Percentiles rank a stretch among this genome's conserved stretches.
Conservation (phyloP, 2,888 invertebrate genomes). For the Isotomurus palustris region DNA sequence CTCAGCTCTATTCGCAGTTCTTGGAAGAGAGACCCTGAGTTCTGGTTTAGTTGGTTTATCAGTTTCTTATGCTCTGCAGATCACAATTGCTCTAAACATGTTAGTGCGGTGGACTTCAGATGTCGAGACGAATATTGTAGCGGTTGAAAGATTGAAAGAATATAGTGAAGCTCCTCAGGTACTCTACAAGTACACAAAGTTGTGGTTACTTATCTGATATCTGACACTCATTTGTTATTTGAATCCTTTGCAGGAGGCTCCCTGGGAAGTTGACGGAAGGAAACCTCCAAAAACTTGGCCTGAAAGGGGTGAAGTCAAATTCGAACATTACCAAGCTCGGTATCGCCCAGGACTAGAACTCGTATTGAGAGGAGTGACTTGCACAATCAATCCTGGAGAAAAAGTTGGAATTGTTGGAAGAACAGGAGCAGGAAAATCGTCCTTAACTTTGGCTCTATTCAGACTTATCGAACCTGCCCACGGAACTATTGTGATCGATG, state of each 20-base stretch:
- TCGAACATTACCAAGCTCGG: slow-evolving; percentile 52
- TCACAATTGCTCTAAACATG: slow-evolving; percentile 52
- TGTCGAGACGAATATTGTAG: slow-evolving; percentile 56
- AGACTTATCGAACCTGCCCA: slow-evolving; percentile 80
- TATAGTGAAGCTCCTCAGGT: slow-evolving; percentile 75
- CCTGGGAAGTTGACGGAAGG: slow-evolving; percentile 45
- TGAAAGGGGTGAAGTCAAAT: slow-evolving; percentile 51
- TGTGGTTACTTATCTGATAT: not conserved
- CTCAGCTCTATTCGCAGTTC: slow-evolving; percentile 85
- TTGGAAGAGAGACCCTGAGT: slow-evolving; percentile 64
- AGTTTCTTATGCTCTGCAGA: slow-evolving; percentile 70
- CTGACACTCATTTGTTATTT: not conserved
- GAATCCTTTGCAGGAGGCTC: slow-evolving; percentile 47
- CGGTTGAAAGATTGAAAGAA: slow-evolving; percentile 56
- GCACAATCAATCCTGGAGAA: slow-evolving; percentile 51
- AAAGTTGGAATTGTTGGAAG: slow-evolving; percentile 80
- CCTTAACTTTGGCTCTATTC: slow-evolving; percentile 79
- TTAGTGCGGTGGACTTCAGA: slow-evolving; percentile 56
- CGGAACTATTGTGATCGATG: slow-evolving; percentile 79
- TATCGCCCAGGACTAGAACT: slow-evolving; percentile 54
- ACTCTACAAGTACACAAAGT: slow-evolving; percentile 18
- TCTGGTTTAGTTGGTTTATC: slow-evolving; percentile 83
- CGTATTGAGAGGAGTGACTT: slow-evolving; percentile 52
- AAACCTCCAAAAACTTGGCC: slow-evolving; percentile 51
- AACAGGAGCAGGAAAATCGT: slow-evolving; percentile 73